Conservation (phyloP, 2,797 vertebrate species). For the Denticeps clupeoides region DNA sequence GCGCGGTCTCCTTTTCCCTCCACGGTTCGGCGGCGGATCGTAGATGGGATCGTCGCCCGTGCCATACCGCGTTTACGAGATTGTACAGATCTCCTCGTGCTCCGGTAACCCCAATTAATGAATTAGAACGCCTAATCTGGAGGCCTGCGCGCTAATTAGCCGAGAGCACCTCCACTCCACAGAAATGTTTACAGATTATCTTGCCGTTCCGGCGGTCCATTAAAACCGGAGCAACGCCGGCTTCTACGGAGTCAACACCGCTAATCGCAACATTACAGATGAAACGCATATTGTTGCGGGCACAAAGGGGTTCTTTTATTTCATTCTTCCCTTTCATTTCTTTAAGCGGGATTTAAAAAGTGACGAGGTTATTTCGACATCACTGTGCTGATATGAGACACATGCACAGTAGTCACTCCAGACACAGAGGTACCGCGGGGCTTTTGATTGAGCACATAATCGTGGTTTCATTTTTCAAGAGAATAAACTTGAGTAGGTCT, state of each 20-base stretch:
- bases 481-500: too few relatives aligned
- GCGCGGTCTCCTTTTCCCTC: neutral
- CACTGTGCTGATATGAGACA: too few relatives aligned
- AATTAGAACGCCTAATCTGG: constrained; percentile 8
- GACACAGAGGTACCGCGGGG: too few relatives aligned
- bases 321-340: neutral
- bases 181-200: constrained; percentile 13
- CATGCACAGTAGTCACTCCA: too few relatives aligned
- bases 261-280: neutral
- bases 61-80: neutral
- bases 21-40: neutral
- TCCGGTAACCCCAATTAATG: constrained; percentile 11
- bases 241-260: neutral
- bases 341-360: too few relatives aligned
- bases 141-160: constrained; percentile 10
- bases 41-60: neutral
- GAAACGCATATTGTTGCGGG: neutral
- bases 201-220: constrained; percentile 16
- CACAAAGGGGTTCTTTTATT: neutral
- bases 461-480: too few relatives aligned
- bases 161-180: constrained; percentile 6
- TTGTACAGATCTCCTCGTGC: neutral
- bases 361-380: too few relatives aligned
- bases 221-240: constrained; percentile 1
- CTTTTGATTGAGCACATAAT: too few relatives aligned